Conservation (phyloP, 1,140 invertebrate species). For the Leptoteleia sp. region DNA sequence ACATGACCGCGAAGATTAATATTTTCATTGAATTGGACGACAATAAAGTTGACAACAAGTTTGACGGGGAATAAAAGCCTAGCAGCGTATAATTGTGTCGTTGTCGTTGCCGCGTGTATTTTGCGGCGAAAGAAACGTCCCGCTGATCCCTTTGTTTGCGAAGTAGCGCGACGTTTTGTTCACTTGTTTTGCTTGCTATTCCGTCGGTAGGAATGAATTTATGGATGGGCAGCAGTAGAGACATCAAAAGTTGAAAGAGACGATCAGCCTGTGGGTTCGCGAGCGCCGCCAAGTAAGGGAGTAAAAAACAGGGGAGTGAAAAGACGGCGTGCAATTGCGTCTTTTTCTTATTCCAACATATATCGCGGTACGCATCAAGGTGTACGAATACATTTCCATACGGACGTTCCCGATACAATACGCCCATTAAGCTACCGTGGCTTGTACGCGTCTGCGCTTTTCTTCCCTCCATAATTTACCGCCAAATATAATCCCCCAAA, state of each 20-base stretch:
- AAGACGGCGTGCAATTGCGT: constrained; percentile 35
- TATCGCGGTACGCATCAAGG: constrained; percentile 57
- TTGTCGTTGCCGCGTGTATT: constrained; percentile 49
- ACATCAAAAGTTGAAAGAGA: constrained; percentile 67
- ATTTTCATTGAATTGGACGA: constrained; percentile 39
- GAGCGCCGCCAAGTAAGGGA: constrained; percentile 22
- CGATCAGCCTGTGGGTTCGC: constrained; percentile 61
- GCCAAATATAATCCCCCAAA: no score
- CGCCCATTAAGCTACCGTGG: constrained; percentile 48
- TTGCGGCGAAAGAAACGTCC: constrained; percentile 42
- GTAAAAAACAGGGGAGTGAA: constrained; percentile 29
- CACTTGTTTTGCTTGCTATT: constrained; percentile 49
- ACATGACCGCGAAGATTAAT: constrained; percentile 31
- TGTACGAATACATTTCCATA: constrained; percentile 65
- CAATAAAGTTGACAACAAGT: constrained; percentile 36
- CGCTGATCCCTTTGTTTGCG: constrained; percentile 58
- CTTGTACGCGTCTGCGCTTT: constrained; percentile 27
- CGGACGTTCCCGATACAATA: constrained; percentile 56
- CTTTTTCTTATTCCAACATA: constrained; percentile 55
- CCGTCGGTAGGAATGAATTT: constrained; percentile 55
- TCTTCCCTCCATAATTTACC: no score
- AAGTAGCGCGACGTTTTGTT: constrained; percentile 47
- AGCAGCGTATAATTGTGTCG: constrained; percentile 48
- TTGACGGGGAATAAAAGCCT: constrained; percentile 45
- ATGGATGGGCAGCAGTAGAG: constrained; percentile 62